Percentiles rank a stretch among this genome's conserved stretches.
These are phyloP conservation scores for Paracentrotus lividus DNA, from an alignment of 53 echinoderm and acorn worm genomes.

Conservation along the genomic window DNA sequence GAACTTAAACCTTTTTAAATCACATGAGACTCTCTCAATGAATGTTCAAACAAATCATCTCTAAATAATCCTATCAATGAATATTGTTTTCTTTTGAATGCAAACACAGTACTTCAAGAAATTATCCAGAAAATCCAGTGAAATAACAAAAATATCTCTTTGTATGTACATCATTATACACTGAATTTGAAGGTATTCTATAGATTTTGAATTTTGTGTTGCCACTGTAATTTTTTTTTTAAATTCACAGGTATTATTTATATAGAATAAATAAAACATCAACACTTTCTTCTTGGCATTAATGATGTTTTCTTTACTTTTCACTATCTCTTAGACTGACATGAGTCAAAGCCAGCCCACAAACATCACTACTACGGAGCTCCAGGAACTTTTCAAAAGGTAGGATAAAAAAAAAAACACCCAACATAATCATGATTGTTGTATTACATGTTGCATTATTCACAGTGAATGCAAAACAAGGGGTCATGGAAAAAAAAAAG, in stretches of 20 bases:
- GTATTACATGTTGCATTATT: not conserved
- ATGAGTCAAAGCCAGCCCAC: not conserved
- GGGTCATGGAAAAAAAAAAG: not conserved
- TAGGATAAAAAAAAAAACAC: not conserved
- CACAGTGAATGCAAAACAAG: not conserved
- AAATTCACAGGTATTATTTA: not conserved
- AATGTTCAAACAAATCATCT: not conserved
- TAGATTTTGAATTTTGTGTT: not conserved
- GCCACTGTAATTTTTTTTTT: not conserved
- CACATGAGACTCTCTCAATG: not conserved
- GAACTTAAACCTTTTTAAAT: not conserved
- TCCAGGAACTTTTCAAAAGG: constrained; percentile 28
- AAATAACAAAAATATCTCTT: not conserved
- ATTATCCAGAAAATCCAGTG: not conserved
- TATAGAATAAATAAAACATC: not conserved
- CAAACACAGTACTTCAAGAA: not conserved
- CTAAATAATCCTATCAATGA: not conserved
- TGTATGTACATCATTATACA: not conserved
- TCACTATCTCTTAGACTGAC: not conserved
- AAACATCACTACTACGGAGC: not conserved
- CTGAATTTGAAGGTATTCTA: not conserved
- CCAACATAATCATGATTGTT: not conserved
- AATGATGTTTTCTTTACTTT: not conserved
- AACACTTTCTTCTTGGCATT: not conserved
- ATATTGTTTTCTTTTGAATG: not conserved